A percentile compares a stretch with the other conserved stretches of the same genome.
These are phyloP conservation scores for Gorsachius magnificus DNA, from an alignment of 2,797 vertebrate species.

Conservation along the genomic window DNA sequence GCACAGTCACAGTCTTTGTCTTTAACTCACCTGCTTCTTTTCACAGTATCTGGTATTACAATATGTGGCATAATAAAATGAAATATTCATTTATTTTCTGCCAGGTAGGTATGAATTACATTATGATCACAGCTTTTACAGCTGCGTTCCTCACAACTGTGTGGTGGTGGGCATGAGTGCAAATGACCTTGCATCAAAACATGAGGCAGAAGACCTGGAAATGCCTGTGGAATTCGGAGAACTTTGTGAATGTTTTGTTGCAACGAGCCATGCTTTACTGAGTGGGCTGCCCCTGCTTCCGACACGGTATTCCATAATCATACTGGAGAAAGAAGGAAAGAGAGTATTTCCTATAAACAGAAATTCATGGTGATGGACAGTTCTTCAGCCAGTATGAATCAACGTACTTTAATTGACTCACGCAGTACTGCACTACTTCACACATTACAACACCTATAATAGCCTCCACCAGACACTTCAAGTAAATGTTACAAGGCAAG, in stretches of 20 bases:
- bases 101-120: background rate
- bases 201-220: background rate
- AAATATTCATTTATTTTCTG: background rate
- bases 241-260: background rate
- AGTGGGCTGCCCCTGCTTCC: background rate
- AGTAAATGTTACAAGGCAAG: background rate
- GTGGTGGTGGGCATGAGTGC: background rate
- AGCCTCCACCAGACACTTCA: background rate
- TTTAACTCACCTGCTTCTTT: background rate
- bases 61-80: background rate
- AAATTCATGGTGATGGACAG: background rate
- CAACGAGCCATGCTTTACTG: background rate
- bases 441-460: background rate
- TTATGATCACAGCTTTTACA: background rate
- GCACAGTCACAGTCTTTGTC: background rate
- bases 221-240: background rate
- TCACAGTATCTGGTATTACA: background rate
- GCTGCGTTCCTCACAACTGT: background rate
- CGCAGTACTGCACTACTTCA: accelerated
- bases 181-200: background rate
- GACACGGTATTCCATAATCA: background rate
- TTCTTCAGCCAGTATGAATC: background rate
- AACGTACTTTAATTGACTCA: background rate
- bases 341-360: background rate
- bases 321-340: background rate